phyloP scores from a whole-genome alignment of 2,888 invertebrate species.

The Drosophila paracracens region DNA sequence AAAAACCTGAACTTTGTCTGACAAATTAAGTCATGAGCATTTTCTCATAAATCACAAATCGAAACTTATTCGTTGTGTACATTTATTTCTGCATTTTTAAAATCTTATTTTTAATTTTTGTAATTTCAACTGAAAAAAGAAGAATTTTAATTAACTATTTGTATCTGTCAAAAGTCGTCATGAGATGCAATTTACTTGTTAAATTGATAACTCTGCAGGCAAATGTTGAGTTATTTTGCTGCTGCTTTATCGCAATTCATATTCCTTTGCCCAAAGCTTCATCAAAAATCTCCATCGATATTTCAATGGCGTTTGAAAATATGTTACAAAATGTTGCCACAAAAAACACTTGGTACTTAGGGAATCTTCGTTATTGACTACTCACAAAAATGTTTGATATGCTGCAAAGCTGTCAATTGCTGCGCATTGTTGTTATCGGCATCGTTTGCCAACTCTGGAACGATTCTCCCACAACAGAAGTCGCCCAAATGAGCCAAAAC shows the following conservation, averaged over 20 bases:
- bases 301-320: slow-evolving; percentile 44
- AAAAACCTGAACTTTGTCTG: no score
- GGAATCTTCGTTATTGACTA: slow-evolving; percentile 48
- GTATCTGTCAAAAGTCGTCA: background rate
- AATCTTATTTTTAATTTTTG: background rate
- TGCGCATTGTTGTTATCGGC: slow-evolving; percentile 63
- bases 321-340: slow-evolving; percentile 49
- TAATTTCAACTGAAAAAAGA: background rate
- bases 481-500: slow-evolving; percentile 12
- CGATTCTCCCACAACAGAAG: slow-evolving; percentile 6
- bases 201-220: background rate
- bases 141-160: background rate
- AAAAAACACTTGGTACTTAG: slow-evolving; percentile 31
- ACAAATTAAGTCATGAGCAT: no score
- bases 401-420: slow-evolving; percentile 55
- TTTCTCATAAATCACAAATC: background rate
- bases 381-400: slow-evolving; percentile 47
- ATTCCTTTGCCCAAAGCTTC: slow-evolving; percentile 1
- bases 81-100: background rate
- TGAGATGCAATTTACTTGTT: background rate
- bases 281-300: slow-evolving; percentile 21
- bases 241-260: slow-evolving; percentile 11
- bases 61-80: background rate
- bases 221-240: slow-evolving; percentile 13
- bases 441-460: slow-evolving; percentile 38